These are phyloP conservation scores for Cheilosia grossa DNA, from an alignment of 2,888 invertebrate species.

Conservation along the genomic window DNA sequence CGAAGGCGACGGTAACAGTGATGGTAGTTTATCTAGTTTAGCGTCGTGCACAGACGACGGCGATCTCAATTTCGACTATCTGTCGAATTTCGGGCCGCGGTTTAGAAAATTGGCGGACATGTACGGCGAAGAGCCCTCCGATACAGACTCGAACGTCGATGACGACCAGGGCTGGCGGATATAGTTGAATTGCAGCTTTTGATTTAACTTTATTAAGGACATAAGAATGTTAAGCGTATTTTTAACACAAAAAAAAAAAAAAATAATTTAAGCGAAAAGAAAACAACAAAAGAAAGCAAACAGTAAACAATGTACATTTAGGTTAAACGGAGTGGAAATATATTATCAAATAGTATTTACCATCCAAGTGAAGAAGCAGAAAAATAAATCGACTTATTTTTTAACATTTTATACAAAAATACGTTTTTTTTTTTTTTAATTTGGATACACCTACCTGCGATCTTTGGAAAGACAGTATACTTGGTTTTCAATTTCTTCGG, in stretches of 20 bases:
- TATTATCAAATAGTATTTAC: constrained; percentile 60
- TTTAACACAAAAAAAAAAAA: constrained; percentile 30
- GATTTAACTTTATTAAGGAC: constrained; percentile 46
- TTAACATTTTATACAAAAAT: constrained; percentile 43
- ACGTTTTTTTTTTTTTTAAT: constrained; percentile 39
- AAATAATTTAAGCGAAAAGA: constrained; percentile 32
- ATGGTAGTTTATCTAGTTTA: constrained; percentile 95
- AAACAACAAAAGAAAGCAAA: constrained; percentile 26
- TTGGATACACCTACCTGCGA: constrained; percentile 10
- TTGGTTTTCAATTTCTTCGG: constrained; percentile 34
- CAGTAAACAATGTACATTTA: constrained; percentile 55
- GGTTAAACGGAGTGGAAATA: constrained; percentile 56
- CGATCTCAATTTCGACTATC: constrained; percentile 96
- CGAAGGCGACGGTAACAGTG: constrained; percentile 97
- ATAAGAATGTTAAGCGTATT: constrained; percentile 45
- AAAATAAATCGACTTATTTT: constrained; percentile 59
- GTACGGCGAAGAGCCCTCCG: constrained; percentile 95
- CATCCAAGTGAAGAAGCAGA: constrained; percentile 53
- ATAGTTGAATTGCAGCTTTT: constrained; percentile 75
- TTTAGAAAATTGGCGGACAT: constrained; percentile 97
- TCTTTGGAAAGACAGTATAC: neutral
- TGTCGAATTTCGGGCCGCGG: constrained; percentile 97
- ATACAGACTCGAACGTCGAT: constrained; percentile 90
- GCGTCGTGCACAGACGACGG: constrained; percentile 97
- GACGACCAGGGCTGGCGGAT: constrained; percentile 92